Conservation (phyloP, 2,797 vertebrate species). For the Limosa lapponica region DNA sequence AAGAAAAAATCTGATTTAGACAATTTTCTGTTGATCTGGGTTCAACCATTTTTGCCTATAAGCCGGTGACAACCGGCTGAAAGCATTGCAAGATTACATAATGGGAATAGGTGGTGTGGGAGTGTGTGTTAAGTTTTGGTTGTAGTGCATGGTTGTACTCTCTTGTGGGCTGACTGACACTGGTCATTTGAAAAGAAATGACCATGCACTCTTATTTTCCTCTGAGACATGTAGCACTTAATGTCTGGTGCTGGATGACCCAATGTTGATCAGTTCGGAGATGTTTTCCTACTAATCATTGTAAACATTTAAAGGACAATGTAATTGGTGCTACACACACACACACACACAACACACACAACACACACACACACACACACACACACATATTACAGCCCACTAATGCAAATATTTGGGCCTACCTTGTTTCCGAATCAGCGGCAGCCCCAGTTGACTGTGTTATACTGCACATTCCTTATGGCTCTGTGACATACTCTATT, state of each 20-base stretch:
- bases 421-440: not conserved
- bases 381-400: constrained; percentile 34
- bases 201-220: constrained; percentile 19
- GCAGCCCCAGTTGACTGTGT: constrained; percentile 55
- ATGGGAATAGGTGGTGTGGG: constrained; percentile 29
- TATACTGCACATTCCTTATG: constrained; percentile 60
- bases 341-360: not conserved
- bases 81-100: constrained; percentile 28
- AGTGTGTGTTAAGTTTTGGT: constrained; percentile 48
- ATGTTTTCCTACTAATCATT: constrained; percentile 39
- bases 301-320: constrained; percentile 67
- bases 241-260: constrained; percentile 52
- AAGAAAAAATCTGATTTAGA: constrained; percentile 75
- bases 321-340: constrained; percentile 78
- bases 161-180: constrained; percentile 22
- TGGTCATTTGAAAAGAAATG: constrained; percentile 36
- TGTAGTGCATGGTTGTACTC: constrained; percentile 45
- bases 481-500: constrained; percentile 21
- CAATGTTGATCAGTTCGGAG: constrained; percentile 27
- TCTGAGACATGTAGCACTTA: constrained; percentile 57
- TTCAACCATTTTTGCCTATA: constrained; percentile 71
- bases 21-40: constrained; percentile 73
- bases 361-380: not conserved
- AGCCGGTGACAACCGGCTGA: constrained; percentile 51
- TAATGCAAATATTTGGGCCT: constrained; percentile 10